Evolutionary conservation across 2,797 vertebrate species (phyloP), one percentile per base, ranked within the genome.

Genomic region (Cyprinodon diabolis): DNA sequence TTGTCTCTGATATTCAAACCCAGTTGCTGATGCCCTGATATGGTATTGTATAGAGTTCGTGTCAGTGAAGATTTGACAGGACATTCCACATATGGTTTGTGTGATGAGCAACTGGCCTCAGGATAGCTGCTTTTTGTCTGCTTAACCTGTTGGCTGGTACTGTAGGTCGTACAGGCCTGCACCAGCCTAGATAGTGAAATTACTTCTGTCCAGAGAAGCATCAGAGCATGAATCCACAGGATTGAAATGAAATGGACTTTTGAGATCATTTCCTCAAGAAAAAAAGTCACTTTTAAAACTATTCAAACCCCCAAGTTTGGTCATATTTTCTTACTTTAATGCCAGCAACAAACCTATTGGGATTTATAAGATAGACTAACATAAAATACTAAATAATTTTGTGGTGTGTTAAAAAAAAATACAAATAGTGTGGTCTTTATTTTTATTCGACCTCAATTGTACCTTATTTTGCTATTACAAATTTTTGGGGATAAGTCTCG

Each of bases 1-100:
- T 74, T 77, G 80, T 76, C 78, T 84, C 75, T 87, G 75, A 81
- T 79, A 76, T 84, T 77, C 37, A 83, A 88, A 23, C 84, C 69
- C 78, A 69, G 69, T 85, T 80, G 80, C 78, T 48, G 79, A 91
- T 93, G 90, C 85, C 92, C 92, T 84, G 71, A 92, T 93, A 92
- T 93, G 91, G 92, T 86, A 57, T 76, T 89, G 87, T 63, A 47
- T 89, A 86, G 57, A 40, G 77, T 81, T 77, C 76, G 87, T 71
- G 79, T 86, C 68, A 1, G 82, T 79, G 70, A 81, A 79, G 78
- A 86, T 74, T 58, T 72, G 75, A 83, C 77, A 83, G 68, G 79
- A 84, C 77, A 87, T 91, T 91, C 90, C 88, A 87, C 84, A 66
- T 81, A 82, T 80, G 90, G 88, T 71, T 71, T 88, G 86, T 77